Percentiles rank a stretch among this genome's conserved stretches.
Evolutionary conservation across 2,113 vertebrate species (phyloP).

Genomic region (Pteruthius melanotis): DNA sequence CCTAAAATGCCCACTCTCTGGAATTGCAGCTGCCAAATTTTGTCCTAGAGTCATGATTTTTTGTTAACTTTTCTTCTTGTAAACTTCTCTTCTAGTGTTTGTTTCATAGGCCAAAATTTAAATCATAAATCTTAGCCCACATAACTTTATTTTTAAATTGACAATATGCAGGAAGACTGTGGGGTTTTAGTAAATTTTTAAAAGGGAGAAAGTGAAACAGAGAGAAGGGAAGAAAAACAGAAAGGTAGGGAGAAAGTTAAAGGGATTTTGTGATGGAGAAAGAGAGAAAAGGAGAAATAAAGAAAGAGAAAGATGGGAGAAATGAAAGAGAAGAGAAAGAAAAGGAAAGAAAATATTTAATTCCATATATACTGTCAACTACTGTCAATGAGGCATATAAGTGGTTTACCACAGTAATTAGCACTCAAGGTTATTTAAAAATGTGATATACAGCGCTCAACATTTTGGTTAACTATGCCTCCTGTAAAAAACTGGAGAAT

Average conservation of each 20-base stretch:
- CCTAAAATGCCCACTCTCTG: not conserved
- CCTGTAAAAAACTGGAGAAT: slow-evolving; percentile 40
- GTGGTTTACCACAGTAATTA: slow-evolving; percentile 62
- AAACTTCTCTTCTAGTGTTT: not conserved
- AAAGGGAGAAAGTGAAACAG: not conserved
- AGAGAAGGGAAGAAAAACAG: not conserved
- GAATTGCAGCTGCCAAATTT: not conserved
- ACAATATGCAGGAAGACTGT: not conserved
- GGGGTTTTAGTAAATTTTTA: not conserved
- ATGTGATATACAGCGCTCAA: slow-evolving; percentile 17
- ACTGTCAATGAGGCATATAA: slow-evolving; percentile 15
- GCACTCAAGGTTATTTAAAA: not conserved
- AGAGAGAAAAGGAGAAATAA: not conserved
- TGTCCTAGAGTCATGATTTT: not conserved
- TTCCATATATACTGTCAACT: not conserved
- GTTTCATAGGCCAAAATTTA: not conserved
- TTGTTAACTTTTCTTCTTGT: not conserved
- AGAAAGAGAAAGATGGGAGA: no score
- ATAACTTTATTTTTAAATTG: not conserved
- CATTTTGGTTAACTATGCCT: slow-evolving; percentile 54
- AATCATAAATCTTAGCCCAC: not conserved
- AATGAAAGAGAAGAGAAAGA: no score
- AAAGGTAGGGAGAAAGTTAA: not conserved
- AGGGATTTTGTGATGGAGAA: not conserved
- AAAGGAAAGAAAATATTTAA: not conserved